Conservation (phyloP, 2,797 vertebrate species). For the Iguana delicatissima region DNA sequence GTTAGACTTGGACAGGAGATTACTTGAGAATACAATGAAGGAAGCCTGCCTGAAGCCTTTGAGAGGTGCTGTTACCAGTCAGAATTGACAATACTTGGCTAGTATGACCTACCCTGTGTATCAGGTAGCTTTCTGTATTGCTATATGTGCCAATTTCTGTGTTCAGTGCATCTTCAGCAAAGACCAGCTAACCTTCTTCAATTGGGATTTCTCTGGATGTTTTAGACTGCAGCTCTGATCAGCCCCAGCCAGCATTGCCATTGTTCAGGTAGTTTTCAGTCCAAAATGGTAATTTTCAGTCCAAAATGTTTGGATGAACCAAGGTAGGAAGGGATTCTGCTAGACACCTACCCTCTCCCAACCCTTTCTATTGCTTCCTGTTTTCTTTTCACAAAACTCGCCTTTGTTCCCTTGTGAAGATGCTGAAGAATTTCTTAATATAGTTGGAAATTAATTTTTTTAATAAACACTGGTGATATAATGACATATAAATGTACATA, state of each 20-base stretch:
- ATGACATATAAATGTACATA: background rate
- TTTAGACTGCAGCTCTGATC: background rate
- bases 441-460: background rate
- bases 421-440: background rate
- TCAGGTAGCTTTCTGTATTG: no score
- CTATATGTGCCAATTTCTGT: background rate
- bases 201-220: background rate
- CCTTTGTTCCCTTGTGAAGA: background rate
- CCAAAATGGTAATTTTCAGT: no score
- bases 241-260: background rate
- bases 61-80: no score
- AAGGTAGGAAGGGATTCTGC: background rate
- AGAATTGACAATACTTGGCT: no score
- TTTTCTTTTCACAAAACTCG: background rate
- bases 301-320: background rate
- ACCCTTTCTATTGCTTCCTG: background rate
- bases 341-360: no score
- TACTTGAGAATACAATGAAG: no score
- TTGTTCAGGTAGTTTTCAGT: background rate
- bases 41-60: no score
- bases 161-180: background rate
- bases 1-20: no score
- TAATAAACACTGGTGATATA: background rate
- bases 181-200: background rate
- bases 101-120: no score